Evolutionary conservation across 92 coral and sea anemone genomes (phyloP), one percentile per base, ranked within the genome.

Genomic region (Heliopora coerulea): DNA sequence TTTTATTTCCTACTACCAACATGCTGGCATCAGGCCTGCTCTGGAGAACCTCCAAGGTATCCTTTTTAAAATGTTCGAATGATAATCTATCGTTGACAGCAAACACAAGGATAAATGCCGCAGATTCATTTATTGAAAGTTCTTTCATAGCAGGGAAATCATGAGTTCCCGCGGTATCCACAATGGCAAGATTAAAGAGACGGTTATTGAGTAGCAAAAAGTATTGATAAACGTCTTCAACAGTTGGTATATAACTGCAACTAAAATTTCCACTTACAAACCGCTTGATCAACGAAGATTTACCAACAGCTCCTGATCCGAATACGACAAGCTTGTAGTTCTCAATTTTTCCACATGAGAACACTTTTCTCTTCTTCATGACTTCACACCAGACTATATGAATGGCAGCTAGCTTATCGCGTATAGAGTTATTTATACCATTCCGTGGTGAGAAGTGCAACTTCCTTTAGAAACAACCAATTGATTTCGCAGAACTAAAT

Each of bases 271-370:
- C 96, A 39, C 68, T 28, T 41, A 84, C 86, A 66, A 87, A 86
- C 33, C 96, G 85, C 30, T 87, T 87, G 27, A 93, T 82, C 28
- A 93, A 80, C 52, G 96, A 90, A 3, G 93, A 85, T 62, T 93
- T 93, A 3, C 98, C 98, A 48, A 93, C 98, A 28, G 86, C 86
- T n/a, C 90, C 98, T 19, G 95, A 96, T 58, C 98, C 98, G 54
- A 93, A 88, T 59, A 90, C 54, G 19, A 83, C 96, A 12, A 93
- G 57, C 8, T 52, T 70, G 54, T 52, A 70, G 29, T 54, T 83
- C 48, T 90, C 96, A 67, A 84, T 78, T 40, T 72, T 84, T 24
- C 77, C 79, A 33, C 78, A 73, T 21, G 27, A 3, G 17, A 17
- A 50, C n/a, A n/a, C 20, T 50, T 23, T 6, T 50, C 12, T 9